Evolutionary conservation across 2,888 invertebrate species (phyloP), one percentile per base, ranked within the genome.

Genomic region (Leptinotarsa juncta): DNA sequence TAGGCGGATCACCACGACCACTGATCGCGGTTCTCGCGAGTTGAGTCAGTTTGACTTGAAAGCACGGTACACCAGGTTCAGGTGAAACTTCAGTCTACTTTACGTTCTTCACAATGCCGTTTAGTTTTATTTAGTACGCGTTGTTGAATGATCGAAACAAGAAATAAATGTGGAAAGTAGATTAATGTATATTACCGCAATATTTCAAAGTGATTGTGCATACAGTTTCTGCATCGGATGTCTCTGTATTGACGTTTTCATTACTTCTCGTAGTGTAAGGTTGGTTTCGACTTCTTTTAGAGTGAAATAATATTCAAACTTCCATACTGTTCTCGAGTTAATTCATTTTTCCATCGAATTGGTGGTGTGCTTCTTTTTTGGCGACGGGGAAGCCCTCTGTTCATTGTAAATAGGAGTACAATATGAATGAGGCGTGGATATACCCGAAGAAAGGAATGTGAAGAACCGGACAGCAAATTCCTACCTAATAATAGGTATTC

Each of bases 401-500:
- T 32, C 7, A n/a, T 62, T 62, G n/a, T 42, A 42, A 26, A 32
- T 42, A 62, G 42, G 16, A n/a, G 32, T n/a, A 69, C 42, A 57
- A 69, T 32, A 32, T 57, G 69, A 55, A 48, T 55, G 57, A 57
- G 69, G 69, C 48, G 69, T 57, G 57, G 69, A 69, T 20, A 42
- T 48, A 57, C 42, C 20, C 68, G 76, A 76, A 62, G 67, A 70
- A 60, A 75, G 72, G 67, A 72, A 75, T 69, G 75, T 68, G 70
- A 72, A 76, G 73, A 73, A 73, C 70, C 55, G 72, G 71, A 73
- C 69, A 57, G 76, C 71, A 50, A 60, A 76, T 76, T 76, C 73
- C 67, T 53, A 71, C 71, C 65, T 71, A 67, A 73, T 73, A 69
- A 69, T 69, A 69, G 73, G 73, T 73, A 55, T 69, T 73, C 73